These are phyloP conservation scores for Caenorhabditis macrosperma DNA, from an alignment of 2,888 invertebrate genomes.

Conservation along the genomic window DNA sequence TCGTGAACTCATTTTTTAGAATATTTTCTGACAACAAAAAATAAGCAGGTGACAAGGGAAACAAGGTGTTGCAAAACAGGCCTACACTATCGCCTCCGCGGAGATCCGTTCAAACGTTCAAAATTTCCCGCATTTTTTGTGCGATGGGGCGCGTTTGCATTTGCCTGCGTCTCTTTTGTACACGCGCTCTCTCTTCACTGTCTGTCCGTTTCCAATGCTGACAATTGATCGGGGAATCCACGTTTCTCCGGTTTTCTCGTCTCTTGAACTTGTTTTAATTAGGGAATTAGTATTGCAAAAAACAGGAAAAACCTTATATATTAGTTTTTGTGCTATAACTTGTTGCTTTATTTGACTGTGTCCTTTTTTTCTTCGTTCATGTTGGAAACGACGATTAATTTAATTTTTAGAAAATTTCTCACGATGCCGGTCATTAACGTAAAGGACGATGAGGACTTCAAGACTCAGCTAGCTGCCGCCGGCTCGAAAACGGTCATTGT, in stretches of 20 bases:
- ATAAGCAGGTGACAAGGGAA: background rate
- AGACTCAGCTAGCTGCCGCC: constrained; percentile 64
- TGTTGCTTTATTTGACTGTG: background rate
- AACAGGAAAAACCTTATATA: no score
- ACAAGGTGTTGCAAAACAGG: background rate
- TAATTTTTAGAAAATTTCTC: background rate
- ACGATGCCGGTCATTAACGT: constrained; percentile 73
- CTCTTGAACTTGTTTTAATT: no score
- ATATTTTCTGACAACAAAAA: no score
- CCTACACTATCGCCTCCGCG: no score
- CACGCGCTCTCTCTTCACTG: background rate
- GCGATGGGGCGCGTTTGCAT: constrained; percentile 30
- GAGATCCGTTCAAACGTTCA: constrained; percentile 22
- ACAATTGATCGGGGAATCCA: constrained; percentile 29
- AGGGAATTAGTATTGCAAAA: no score
- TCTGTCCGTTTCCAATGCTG: constrained; percentile 13
- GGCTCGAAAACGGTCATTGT: constrained; percentile 74
- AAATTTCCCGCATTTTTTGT: constrained; percentile 54
- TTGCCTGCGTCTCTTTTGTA: constrained; percentile 3
- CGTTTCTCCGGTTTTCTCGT: background rate
- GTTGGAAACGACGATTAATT: background rate
- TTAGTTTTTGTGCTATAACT: background rate
- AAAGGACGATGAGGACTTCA: constrained; percentile 70
- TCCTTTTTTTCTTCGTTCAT: background rate
- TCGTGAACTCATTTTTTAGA: constrained; percentile 37